A percentile compares a stretch with the other conserved stretches of the same genome.
Evolutionary conservation across 2,888 invertebrate genomes (phyloP).

Genomic region (Electrophaes corylata): DNA sequence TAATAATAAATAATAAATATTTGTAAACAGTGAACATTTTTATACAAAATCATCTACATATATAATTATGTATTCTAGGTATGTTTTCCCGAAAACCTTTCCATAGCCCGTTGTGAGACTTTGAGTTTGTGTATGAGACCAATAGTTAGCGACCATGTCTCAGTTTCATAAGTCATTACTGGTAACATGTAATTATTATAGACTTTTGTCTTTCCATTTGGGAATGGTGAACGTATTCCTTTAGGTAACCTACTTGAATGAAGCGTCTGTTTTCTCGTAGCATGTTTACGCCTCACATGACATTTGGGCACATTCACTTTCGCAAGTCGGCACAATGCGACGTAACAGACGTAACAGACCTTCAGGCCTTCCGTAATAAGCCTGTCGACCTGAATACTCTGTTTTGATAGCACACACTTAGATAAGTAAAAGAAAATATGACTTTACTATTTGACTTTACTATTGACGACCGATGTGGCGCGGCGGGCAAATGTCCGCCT

Average conservation of each 20-base stretch:
- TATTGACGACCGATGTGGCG: too few relatives aligned
- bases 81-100: too few relatives aligned
- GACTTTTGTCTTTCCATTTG: not conserved
- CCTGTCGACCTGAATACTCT: constrained; percentile 18
- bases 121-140: too few relatives aligned
- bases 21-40: too few relatives aligned
- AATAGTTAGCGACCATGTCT: too few relatives aligned
- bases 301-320: constrained; percentile 32
- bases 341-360: constrained; percentile 27
- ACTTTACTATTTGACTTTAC: too few relatives aligned
- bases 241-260: not conserved
- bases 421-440: not conserved
- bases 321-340: constrained; percentile 24
- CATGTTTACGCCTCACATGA: constrained; percentile 24
- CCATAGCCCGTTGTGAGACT: too few relatives aligned
- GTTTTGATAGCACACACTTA: constrained; percentile 1
- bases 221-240: not conserved
- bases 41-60: too few relatives aligned
- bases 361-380: constrained; percentile 28
- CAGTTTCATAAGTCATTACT: not conserved
- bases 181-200: too few relatives aligned
- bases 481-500: too few relatives aligned
- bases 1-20: too few relatives aligned
- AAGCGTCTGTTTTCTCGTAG: not conserved
- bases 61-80: too few relatives aligned